Conservation (phyloP, 2,888 invertebrate genomes). For the Sinodicranocentrus sp. region DNA sequence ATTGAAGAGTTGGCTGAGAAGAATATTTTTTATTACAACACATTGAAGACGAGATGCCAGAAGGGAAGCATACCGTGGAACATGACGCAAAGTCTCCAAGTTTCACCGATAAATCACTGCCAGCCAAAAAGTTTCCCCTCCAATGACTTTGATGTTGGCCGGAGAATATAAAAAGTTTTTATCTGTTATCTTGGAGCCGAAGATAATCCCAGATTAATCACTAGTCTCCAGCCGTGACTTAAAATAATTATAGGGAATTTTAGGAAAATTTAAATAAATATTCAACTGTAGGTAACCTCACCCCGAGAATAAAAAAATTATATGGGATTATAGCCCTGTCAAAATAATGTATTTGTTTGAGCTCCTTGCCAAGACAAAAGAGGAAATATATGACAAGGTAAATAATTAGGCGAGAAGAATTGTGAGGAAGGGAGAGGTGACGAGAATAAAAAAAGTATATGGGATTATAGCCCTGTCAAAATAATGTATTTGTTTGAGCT, state of each 20-base stretch:
- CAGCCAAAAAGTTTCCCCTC: slow-evolving; percentile 48
- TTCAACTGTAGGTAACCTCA: neutral
- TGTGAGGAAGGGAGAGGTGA: too few species aligned
- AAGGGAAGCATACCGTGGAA: too few species aligned
- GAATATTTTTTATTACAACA: neutral
- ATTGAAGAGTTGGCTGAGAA: neutral
- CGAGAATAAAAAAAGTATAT: neutral
- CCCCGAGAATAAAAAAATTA: neutral
- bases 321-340: neutral
- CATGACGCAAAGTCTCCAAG: neutral
- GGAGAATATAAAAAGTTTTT: slow-evolving; percentile 3
- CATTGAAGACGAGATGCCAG: too few species aligned
- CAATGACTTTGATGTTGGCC: slow-evolving; percentile 65
- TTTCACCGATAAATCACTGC: slow-evolving; percentile 49
- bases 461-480: neutral
- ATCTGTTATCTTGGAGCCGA: neutral
- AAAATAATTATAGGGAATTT: neutral
- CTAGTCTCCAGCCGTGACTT: neutral
- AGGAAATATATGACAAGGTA: too few species aligned
- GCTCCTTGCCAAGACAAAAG: too few species aligned
- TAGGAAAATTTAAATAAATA: neutral
- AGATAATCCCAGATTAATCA: neutral
- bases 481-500: neutral
- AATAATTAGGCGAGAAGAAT: too few species aligned
- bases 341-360: neutral